Base-by-base conservation (phyloP, 2,888 invertebrate species). In the Brachypterus glaber region DNA sequence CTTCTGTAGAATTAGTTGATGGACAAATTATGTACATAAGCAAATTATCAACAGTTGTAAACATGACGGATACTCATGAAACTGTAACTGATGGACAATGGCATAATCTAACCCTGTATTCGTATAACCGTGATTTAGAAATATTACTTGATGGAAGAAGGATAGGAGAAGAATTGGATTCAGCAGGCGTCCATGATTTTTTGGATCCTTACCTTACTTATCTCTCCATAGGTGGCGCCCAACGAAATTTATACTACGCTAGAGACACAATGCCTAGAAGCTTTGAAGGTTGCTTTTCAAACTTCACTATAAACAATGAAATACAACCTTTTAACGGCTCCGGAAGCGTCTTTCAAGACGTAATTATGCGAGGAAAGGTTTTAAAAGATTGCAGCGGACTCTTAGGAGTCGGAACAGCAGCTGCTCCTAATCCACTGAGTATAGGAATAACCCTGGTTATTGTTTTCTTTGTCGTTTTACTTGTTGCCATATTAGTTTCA, bases 361-460 rank as follows among this genome's bases (percentile, higher is more conserved):
- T 79, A 0, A 51, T 75, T 0, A 72, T 74, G 30, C 75, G 76
- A 53, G 90, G 90, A 14, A 83, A 82, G 63, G 75, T 89, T 11
- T 68, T 73, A 30, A 68, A 68, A 36, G 88, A 88, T 11, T 92
- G 92, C 58, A 75, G 76, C 42, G 83, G 79, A 34, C 75, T 79
- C 3, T 74, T 83, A 40, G 85, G 84, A 15, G 75, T 82, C 24
- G 86, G 86, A 16, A 75, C 82, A 2, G 78, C 82, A 0, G 79
- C 84, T 48, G 80, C 82, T 3, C 81, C 89, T 2, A 87, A 89
- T 67, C 91, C 91, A 0, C 69, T 95, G 5, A 89, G 87, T 55
- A 89, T 93, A 44, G 95, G 93, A 36, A 84, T 95, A 40, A 92
- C 92, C 1, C 70, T 95, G 18, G 91, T 95, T 13, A 89, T 93